Conservation (phyloP, 1,140 invertebrate genomes). For the Propsilocerus akamusi region DNA sequence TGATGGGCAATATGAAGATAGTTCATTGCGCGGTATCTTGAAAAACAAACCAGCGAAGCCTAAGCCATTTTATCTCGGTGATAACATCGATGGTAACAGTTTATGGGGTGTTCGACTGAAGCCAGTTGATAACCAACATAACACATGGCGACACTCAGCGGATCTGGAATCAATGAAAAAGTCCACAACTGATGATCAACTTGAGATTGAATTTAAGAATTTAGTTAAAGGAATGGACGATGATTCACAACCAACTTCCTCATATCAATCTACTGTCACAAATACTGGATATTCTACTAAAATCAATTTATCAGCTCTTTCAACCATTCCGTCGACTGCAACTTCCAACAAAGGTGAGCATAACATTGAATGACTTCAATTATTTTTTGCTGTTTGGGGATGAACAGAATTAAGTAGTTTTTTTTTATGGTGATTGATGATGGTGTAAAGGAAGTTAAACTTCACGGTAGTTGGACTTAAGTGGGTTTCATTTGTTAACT, state of each 20-base stretch:
- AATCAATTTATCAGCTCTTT: constrained; percentile 22
- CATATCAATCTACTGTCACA: neutral
- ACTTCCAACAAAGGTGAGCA: neutral
- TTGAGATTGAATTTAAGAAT: constrained; percentile 10
- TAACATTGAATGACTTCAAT: neutral
- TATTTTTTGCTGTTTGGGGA: too few relatives aligned
- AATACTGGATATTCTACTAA: constrained; percentile 33
- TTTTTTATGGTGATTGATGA: too few relatives aligned
- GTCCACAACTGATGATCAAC: constrained; percentile 16
- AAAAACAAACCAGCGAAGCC: constrained; percentile 51
- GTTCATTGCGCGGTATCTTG: constrained; percentile 42
- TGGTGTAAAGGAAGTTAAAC: too few relatives aligned
- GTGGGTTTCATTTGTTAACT: too few relatives aligned
- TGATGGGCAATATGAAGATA: constrained; percentile 23
- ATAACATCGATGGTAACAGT: constrained; percentile 29
- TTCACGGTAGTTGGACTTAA: too few relatives aligned
- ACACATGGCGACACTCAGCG: constrained; percentile 6
- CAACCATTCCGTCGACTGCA: neutral
- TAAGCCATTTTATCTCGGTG: constrained; percentile 44
- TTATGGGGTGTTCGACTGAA: constrained; percentile 29
- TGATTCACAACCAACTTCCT: neutral
- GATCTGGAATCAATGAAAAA: constrained; percentile 10
- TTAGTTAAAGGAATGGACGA: neutral
- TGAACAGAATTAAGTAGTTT: too few relatives aligned
- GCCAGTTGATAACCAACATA: constrained; percentile 12